phyloP scores from a whole-genome alignment of 1,140 invertebrate species.

The Drosophila bifasciata region DNA sequence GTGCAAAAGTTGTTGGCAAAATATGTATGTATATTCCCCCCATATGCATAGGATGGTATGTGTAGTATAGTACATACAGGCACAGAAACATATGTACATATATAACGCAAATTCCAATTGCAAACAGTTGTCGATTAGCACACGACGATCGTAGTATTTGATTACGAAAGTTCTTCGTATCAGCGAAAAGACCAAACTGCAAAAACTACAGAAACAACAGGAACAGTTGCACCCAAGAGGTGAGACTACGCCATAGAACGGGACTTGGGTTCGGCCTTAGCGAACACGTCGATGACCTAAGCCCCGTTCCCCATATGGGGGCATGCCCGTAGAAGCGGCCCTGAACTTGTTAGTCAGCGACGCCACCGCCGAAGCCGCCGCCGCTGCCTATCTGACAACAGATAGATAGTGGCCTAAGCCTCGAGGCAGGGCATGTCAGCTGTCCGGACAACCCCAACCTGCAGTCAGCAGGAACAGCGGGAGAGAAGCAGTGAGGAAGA shows the following conservation, averaged over 20 bases:
- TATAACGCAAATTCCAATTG: constrained; percentile 64
- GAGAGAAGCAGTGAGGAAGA: not conserved
- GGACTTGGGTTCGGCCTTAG: constrained; percentile 3
- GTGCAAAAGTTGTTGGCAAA: no score
- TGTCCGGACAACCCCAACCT: no score
- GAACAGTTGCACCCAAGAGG: not conserved
- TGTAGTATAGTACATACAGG: not conserved
- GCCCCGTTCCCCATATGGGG: constrained; percentile 2
- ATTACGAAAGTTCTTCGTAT: constrained; percentile 60
- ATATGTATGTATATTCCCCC: not conserved
- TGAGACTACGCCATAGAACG: no score
- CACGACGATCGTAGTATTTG: constrained; percentile 60
- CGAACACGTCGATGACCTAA: constrained; percentile 21
- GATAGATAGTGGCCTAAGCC: constrained; percentile 28
- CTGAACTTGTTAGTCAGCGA: constrained; percentile 43
- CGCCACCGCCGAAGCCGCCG: not conserved
- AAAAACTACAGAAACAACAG: constrained; percentile 13
- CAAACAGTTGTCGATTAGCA: constrained; percentile 71
- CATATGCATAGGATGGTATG: no score
- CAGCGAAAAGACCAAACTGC: constrained; percentile 34
- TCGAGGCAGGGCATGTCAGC: not conserved
- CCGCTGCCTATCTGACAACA: constrained; percentile 16
- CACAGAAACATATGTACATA: constrained; percentile 4
- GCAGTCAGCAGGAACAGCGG: no score
- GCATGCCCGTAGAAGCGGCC: constrained; percentile 10